phyloP scores from a whole-genome alignment of 1,140 invertebrate genomes.

The Prorops nasuta region DNA sequence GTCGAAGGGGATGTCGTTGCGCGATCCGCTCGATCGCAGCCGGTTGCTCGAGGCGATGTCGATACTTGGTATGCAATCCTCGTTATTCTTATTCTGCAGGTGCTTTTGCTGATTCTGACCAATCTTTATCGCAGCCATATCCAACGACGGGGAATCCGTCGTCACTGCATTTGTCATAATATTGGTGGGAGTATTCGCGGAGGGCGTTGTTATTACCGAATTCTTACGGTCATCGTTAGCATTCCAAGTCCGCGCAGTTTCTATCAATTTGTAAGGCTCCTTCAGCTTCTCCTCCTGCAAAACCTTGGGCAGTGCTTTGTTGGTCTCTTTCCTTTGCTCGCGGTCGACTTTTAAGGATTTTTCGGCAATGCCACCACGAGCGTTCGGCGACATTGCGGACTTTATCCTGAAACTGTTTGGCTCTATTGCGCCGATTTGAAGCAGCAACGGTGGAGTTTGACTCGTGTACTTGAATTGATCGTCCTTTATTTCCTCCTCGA shows the following conservation, averaged over 20 bases:
- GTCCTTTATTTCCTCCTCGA: slow-evolving; percentile 59
- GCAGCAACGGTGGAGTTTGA: slow-evolving; percentile 61
- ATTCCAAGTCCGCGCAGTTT: no score
- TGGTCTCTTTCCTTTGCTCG: no score
- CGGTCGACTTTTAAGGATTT: slow-evolving; percentile 24
- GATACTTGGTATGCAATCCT: no score
- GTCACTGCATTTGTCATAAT: slow-evolving; percentile 18
- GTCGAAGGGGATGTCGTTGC: no score
- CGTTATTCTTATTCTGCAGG: no score
- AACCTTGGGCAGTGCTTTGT: slow-evolving; percentile 44
- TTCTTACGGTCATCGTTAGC: no score
- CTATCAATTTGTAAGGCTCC: slow-evolving; percentile 48
- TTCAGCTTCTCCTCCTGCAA: slow-evolving; percentile 43
- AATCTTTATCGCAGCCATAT: no score
- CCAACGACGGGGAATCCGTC: no score
- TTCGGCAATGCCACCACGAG: slow-evolving; percentile 15
- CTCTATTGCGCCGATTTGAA: slow-evolving; percentile 64
- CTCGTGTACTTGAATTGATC: slow-evolving; percentile 57
- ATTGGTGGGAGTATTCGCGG: slow-evolving; percentile 16
- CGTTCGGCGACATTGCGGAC: slow-evolving; percentile 16
- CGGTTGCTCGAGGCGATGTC: no score
- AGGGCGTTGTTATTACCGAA: no score
- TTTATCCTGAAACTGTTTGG: slow-evolving; percentile 55
- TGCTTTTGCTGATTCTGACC: no score
- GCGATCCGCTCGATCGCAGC: no score